A percentile compares a stretch with the other conserved stretches of the same genome.
Evolutionary conservation across 2,797 vertebrate species (phyloP).

Genomic region (Antrozous pallidus): DNA sequence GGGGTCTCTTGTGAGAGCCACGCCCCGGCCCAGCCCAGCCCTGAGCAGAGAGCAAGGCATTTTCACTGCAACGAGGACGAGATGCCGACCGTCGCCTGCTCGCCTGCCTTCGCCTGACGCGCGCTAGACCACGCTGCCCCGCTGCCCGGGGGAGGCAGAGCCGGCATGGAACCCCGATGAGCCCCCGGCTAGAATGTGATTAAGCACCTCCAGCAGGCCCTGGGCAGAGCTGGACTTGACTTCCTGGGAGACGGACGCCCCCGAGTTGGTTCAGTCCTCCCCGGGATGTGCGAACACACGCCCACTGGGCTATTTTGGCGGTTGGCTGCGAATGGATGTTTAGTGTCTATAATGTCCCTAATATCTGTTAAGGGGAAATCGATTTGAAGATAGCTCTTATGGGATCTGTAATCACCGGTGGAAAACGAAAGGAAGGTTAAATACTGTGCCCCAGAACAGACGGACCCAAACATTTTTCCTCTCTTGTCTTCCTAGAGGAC

Average conservation of each 20-base stretch:
- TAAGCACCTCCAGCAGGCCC: neutral
- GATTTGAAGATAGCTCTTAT: neutral
- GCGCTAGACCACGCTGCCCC: neutral
- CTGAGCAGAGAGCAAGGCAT: neutral
- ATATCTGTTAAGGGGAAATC: neutral
- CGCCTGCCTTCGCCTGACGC: accelerated
- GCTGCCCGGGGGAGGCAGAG: accelerated
- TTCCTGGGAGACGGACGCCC: neutral
- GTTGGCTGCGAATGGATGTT: neutral
- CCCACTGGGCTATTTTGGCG: accelerated
- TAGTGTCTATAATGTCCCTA: neutral
- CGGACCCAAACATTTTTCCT: neutral
- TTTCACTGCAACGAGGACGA: neutral
- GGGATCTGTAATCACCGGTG: neutral
- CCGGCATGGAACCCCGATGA: no score
- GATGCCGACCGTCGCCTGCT: accelerated
- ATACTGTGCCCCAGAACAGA: neutral
- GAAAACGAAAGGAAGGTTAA: neutral
- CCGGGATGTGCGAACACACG: accelerated
- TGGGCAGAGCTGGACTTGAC: neutral
- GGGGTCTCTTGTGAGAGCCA: neutral
- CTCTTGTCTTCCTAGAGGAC: neutral
- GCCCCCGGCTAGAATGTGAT: accelerated
- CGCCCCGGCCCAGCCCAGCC: neutral
- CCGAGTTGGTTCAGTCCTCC: neutral